Base-by-base conservation (phyloP, 2,113 vertebrate genomes). In the Stigmatopora nigra region DNA sequence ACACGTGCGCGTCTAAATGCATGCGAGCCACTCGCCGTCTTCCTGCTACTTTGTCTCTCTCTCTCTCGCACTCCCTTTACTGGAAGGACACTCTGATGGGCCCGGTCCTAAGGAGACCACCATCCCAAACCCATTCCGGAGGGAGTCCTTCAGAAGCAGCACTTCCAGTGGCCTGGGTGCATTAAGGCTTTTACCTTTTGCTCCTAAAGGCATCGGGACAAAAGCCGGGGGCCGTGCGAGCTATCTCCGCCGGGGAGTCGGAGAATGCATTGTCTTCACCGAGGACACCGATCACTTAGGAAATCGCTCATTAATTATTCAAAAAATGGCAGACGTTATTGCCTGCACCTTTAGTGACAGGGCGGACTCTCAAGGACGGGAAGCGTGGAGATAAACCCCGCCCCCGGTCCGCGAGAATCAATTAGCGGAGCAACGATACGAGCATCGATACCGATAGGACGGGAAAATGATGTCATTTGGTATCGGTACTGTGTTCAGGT, bases 151-250 rank as follows among this genome's bases (percentile, higher is more conserved):
- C 80, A 81, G 80, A 85, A 57, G 75, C 80, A 86, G 87, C 84
- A 87, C 84, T 88, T 88, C 84, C 87, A 88, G 85, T 88, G 87
- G 85, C 87, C 80, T 88, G 78, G 84, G 87, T 87, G 84, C 87
- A 87, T 88, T 88, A 88, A 88, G 86, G 87, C 87, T 88, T 87
- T 88, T 88, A 88, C 87, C 87, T 88, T 87, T 85, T 69, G 83
- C 84, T 84, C 84, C 85, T 82, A 85, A 86, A 87, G 87, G 72
- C 85, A 87, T 74, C 60, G 81, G 85, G 87, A 88, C 87, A 88
- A 82, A 87, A 88, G 84, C 84, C 86, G 79, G n/a, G n/a, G n/a
- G 77, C 79, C 67, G 12, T 62, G 79, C 88, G 85, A 85, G 82
- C 65, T 80, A 73, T 80, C 82, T 80, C 76, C 74, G 77, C 78